Percentiles rank a stretch among this genome's conserved stretches.
phyloP scores from a whole-genome alignment of 2,797 vertebrate genomes.

The Gambusia yucatana region DNA sequence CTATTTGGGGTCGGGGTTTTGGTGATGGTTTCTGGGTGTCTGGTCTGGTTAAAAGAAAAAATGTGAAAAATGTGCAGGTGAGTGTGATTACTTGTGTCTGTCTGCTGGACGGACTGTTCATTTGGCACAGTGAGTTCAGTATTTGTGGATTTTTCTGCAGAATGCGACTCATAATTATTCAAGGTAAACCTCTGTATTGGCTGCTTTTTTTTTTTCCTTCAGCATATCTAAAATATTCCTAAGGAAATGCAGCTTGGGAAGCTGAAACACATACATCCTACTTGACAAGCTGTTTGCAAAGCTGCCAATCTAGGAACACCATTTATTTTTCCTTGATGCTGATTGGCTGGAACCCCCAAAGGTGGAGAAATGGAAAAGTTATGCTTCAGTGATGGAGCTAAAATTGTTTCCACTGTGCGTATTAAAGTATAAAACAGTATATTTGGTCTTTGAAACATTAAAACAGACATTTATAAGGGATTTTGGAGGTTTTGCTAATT shows the following conservation, averaged over 20 bases:
- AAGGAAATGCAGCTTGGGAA: background rate
- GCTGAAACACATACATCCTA: background rate
- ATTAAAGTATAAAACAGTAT: background rate
- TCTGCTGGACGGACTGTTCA: conserved; percentile 25
- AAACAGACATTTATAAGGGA: background rate
- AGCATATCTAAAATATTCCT: background rate
- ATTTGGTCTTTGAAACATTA: background rate
- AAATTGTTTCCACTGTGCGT: background rate
- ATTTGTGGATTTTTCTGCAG: background rate
- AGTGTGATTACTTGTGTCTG: conserved; percentile 47
- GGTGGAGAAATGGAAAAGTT: background rate
- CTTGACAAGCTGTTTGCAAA: background rate
- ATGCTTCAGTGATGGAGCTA: background rate
- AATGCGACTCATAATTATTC: background rate
- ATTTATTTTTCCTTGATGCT: background rate
- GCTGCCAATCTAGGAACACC: background rate
- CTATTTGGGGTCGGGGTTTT: conserved; percentile 32
- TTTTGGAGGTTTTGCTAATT: background rate
- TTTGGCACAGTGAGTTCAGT: conserved; percentile 25
- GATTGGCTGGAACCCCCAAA: background rate
- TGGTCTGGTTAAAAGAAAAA: conserved; percentile 33
- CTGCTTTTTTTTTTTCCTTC: background rate
- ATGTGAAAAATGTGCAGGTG: conserved; percentile 63
- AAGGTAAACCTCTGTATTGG: background rate
- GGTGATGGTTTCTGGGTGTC: conserved; percentile 24